Percentiles rank a stretch among this genome's conserved stretches.
phyloP scores from a whole-genome alignment of 2,888 invertebrate species.

The Stegophylla sp. region DNA sequence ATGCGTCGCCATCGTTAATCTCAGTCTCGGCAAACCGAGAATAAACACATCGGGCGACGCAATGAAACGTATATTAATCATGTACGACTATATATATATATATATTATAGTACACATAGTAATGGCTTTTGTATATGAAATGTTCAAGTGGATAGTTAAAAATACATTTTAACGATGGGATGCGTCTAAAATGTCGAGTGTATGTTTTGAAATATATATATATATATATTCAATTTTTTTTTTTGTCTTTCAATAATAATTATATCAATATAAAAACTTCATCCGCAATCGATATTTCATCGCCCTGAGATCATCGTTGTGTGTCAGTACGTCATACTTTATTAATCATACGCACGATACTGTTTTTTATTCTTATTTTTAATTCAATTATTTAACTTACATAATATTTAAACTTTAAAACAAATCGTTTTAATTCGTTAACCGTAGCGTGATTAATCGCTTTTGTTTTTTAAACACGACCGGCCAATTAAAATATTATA shows the following conservation, averaged over 20 bases:
- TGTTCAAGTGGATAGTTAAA: not conserved
- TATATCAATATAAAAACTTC: not conserved
- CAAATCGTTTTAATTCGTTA: too few species aligned
- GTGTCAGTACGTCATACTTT: too few species aligned
- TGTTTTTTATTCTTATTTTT: too few species aligned
- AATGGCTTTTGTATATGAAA: constrained; percentile 6
- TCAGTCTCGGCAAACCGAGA: not conserved
- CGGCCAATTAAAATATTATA: not conserved
- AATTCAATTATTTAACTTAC: too few species aligned
- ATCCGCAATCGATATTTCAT: not conserved
- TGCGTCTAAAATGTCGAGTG: not conserved
- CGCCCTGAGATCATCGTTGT: not conserved
- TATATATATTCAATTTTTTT: not conserved
- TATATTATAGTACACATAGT: not conserved
- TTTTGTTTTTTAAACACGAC: not conserved
- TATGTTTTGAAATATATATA: too few species aligned
- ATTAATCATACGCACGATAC: too few species aligned
- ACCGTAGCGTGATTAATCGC: too few species aligned
- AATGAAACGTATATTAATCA: not conserved
- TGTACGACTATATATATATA: too few species aligned
- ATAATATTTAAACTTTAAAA: too few species aligned
- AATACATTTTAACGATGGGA: not conserved
- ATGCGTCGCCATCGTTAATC: not conserved
- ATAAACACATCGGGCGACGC: not conserved
- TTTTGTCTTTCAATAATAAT: not conserved